Evolutionary conservation across 2,888 invertebrate species (phyloP).

Genomic region (Boloria euphrosyne): DNA sequence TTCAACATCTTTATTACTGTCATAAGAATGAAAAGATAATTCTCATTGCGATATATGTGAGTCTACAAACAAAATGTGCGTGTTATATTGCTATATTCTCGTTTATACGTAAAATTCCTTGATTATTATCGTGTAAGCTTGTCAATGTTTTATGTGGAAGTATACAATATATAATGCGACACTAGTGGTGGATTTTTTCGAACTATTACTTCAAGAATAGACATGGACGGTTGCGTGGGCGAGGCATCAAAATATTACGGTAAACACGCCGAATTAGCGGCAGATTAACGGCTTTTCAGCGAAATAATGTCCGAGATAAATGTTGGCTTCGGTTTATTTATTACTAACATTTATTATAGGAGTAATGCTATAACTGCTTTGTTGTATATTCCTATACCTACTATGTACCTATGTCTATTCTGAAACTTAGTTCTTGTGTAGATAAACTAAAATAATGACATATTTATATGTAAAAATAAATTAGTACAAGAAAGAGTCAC

Average conservation of each 20-base stretch:
- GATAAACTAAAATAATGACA: too few relatives aligned
- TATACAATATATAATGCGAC: constrained; percentile 32
- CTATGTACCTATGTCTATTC: too few relatives aligned
- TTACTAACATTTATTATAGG: constrained; percentile 31
- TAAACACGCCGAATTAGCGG: constrained; percentile 62
- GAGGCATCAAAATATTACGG: constrained; percentile 64
- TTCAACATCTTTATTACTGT: constrained; percentile 15
- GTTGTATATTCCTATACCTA: background rate
- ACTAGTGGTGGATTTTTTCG: constrained; percentile 35
- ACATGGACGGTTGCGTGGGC: constrained; percentile 62
- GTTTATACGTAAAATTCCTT: background rate
- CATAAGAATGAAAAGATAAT: constrained; percentile 8
- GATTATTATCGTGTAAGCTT: constrained; percentile 13
- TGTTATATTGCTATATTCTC: constrained; percentile 1
- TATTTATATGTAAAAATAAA: too few relatives aligned
- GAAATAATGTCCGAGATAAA: constrained; percentile 41
- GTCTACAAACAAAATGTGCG: constrained; percentile 2
- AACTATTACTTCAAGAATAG: constrained; percentile 57
- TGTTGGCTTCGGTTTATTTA: constrained; percentile 38
- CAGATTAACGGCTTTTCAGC: constrained; percentile 41
- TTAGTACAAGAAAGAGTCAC: too few relatives aligned
- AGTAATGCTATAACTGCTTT: constrained; percentile 17
- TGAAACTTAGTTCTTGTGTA: too few relatives aligned
- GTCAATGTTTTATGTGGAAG: constrained; percentile 13
- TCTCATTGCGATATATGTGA: background rate